These are phyloP conservation scores for Tanytarsus gracilentus DNA, from an alignment of 2,888 invertebrate genomes.

Conservation along the genomic window DNA sequence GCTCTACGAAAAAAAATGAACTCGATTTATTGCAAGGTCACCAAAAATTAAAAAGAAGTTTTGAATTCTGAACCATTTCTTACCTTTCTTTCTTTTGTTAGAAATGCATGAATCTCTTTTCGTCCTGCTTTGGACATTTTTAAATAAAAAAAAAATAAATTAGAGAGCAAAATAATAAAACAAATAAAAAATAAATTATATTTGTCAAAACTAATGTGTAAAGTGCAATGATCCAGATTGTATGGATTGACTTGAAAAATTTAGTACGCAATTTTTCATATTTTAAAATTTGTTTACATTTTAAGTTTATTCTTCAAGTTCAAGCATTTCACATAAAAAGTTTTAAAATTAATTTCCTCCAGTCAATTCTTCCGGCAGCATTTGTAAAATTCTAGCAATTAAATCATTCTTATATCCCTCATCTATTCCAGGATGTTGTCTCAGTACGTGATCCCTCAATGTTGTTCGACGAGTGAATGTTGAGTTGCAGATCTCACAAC, in stretches of 20 bases:
- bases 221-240: not conserved
- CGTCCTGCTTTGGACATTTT: conserved; percentile 1
- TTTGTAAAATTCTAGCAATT: too few species aligned
- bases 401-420: too few species aligned
- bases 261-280: too few species aligned
- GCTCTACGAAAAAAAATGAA: not conserved
- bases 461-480: not conserved
- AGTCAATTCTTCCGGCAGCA: too few species aligned
- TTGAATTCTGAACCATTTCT: not conserved
- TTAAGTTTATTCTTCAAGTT: too few species aligned
- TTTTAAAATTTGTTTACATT: too few species aligned
- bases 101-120: not conserved
- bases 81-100: not conserved
- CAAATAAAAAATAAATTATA: not conserved
- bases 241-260: too few species aligned
- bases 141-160: not conserved
- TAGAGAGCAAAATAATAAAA: not conserved
- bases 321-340: too few species aligned
- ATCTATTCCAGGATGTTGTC: too few species aligned
- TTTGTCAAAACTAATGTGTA: not conserved
- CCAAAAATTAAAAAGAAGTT: not conserved
- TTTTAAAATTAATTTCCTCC: too few species aligned
- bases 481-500: not conserved
- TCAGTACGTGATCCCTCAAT: not conserved
- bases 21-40: not conserved